A percentile compares a stretch with the other conserved stretches of the same genome.
Conservation (phyloP, 2,113 vertebrate genomes). For the Motacilla tschutschensis region DNA sequence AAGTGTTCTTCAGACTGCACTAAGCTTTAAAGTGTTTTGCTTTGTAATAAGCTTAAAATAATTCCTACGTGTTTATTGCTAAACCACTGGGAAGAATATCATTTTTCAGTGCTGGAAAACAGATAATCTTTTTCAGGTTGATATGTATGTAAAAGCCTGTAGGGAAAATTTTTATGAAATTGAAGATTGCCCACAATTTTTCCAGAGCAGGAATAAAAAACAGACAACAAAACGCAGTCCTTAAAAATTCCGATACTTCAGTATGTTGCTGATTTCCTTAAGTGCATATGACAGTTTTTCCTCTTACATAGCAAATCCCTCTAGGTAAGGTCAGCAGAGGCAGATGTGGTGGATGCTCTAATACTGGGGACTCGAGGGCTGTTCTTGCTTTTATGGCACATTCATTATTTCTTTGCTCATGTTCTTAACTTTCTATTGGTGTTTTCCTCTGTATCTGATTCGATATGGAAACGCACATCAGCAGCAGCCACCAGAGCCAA, state of each 20-base stretch:
- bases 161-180: background rate
- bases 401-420: background rate
- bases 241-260: background rate
- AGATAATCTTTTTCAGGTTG: background rate
- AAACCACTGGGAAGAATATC: background rate
- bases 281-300: background rate
- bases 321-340: background rate
- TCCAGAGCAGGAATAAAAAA: background rate
- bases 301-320: background rate
- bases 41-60: background rate
- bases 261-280: background rate
- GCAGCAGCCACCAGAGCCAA: background rate
- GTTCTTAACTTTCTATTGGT: accelerated
- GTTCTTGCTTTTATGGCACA: background rate
- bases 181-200: background rate
- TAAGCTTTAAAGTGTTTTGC: background rate
- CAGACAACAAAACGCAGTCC: background rate
- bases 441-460: background rate
- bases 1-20: background rate
- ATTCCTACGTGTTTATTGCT: background rate
- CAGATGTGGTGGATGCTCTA: background rate
- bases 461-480: background rate
- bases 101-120: background rate
- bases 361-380: background rate
- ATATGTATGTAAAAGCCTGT: background rate